Conservation (phyloP, 2,113 vertebrate species). For the Colius striatus region DNA sequence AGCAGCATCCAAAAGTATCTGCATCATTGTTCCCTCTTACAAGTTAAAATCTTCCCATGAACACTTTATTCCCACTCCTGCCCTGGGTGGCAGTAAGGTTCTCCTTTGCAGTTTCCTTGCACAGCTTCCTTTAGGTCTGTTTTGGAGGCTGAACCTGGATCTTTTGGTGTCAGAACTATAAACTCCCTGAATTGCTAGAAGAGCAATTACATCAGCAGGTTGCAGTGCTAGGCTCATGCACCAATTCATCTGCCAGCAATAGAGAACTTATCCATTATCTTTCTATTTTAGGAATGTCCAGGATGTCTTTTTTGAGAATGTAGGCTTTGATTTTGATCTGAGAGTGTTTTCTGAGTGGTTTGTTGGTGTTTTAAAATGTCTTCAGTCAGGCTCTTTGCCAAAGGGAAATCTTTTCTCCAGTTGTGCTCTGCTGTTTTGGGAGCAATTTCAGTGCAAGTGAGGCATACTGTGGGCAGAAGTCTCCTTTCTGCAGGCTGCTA, state of each 20-base stretch:
- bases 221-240: not conserved
- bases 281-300: slow-evolving; percentile 15
- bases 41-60: not conserved
- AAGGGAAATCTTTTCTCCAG: not conserved
- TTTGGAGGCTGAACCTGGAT: not conserved
- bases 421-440: not conserved
- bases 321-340: slow-evolving; percentile 7
- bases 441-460: not conserved
- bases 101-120: not conserved
- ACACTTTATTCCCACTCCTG: not conserved
- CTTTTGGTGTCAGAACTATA: not conserved
- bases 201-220: not conserved
- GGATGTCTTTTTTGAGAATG: not conserved
- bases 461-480: not conserved
- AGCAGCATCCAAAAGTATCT: not conserved
- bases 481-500: not conserved
- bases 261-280: not conserved
- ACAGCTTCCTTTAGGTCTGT: not conserved
- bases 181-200: not conserved
- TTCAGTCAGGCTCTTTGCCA: not conserved
- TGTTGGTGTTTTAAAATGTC: not conserved
- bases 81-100: not conserved
- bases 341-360: not conserved
- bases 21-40: accelerated
- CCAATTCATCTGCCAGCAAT: not conserved